Evolutionary conservation across 37 sponge, comb jelly and placozoan species (phyloP), one percentile per base, ranked within the genome.

Genomic region (Hexactinellida sp.): DNA sequence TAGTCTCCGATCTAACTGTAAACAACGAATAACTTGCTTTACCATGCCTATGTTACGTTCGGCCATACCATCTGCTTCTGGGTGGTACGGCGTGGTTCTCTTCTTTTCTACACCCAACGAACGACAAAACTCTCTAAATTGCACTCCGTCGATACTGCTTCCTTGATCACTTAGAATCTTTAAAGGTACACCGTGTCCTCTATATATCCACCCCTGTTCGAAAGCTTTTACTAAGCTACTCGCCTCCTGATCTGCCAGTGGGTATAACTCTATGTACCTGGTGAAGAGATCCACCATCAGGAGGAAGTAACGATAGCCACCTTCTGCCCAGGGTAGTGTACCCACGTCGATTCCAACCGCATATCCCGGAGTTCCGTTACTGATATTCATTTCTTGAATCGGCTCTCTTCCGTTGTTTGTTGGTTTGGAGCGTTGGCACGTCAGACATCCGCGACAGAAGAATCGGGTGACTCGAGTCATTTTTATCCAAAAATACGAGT

Each of bases 251-350:
- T 63, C 34, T 63, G 32, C 34, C 76, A 63, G 34, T 23, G 76
- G 76, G 25, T 25, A 28, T 28, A 63, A 23, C 34, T 28, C 76
- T 63, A 63, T 23, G 13, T 63, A 63, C 13, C 76, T 23, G 34
- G 32, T 63, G 13, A 63, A 63, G 3, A 63, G 34, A n/a, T 63
- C 76, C 5, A 63, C 76, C 34, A 63, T 63, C 32, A 63, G 76
- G 76, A 63, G 34, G 76, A 63, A 63, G 34, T 63, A 63, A 63
- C 76, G 76, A 28, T 63, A 63, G 76, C 76, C 76, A 3, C 76
- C 76, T 63, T 63, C 76, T n/a, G 76, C 34, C 76, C 76, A 63
- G 5, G 76, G 76, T 63, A 63, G 76, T 3, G 76, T 63, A 28
- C 34, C 76, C 5, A 63, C 76, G 13, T 63, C 76, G 25, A 63